Base-by-base conservation (phyloP, 2,888 invertebrate species). In the Noctua fimbriata region DNA sequence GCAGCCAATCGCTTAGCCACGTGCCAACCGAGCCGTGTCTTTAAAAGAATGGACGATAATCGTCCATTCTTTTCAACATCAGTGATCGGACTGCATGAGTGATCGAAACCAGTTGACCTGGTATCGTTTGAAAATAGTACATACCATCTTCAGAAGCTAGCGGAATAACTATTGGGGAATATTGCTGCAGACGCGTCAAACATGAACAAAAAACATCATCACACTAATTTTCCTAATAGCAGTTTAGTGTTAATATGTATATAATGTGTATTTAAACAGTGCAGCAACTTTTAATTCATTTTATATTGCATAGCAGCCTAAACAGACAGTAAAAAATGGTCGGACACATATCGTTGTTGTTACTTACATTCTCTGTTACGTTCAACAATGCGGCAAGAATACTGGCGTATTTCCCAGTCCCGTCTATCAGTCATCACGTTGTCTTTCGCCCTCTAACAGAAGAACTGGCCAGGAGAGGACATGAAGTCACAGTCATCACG, bases 381-480 rank as follows among this genome's bases (percentile, higher is more conserved):
- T 32, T 21, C 28, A 72, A n/a, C 28, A 81, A 89, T 58, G 81
- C 88, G 0, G 93, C 93, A 2, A 92, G 89, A 79, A 95, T 96
- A 73, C 84, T 96, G 32, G 93, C 87, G 0, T 86, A 93, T 0
- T 89, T 94, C 36, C 91, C 95, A 2, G n/a, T 91, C 1, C 92
- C 95, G 1, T 93, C 94, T 0, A 91, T 95, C 41, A 96, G 95
- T 74, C 96, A 96, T 76, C 95, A 95, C 86, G 85, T 94, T 0
- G 92, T 93, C 3, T 95, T 92, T 69, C 91, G 92, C 47, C 90
- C 92, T 1, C 71, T 96, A 1, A 91, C 92, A 9, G 88, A 92
- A 14, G 94, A 94, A 41, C 85, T 97, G 32, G 91, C 91, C 0
- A 91, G 82, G 71, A 89, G 93, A 16, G 96, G 96, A 4, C 96